phyloP scores from a whole-genome alignment of 2,797 vertebrate genomes.

The Melanotaenia nigrans region DNA sequence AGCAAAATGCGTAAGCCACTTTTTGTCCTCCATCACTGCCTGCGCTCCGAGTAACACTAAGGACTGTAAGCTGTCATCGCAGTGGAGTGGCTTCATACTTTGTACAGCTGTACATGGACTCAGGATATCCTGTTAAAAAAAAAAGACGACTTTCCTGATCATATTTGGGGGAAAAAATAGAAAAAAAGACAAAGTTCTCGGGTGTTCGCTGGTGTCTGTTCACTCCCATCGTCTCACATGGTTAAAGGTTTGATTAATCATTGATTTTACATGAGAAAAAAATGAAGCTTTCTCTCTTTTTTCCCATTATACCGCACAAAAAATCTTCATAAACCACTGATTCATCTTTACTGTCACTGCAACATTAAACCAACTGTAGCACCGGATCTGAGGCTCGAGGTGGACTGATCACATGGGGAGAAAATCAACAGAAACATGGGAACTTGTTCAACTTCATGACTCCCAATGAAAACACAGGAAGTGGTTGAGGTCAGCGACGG shows the following conservation, averaged over 20 bases:
- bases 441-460: constrained; percentile 23
- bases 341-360: constrained; percentile 22
- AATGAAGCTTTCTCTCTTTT: constrained; percentile 25
- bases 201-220: constrained; percentile 26
- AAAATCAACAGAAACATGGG: constrained; percentile 8
- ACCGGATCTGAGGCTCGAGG: constrained; percentile 17
- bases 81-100: constrained; percentile 28
- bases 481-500: constrained; percentile 13
- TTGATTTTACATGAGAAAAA: constrained; percentile 48
- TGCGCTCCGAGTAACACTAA: constrained; percentile 72
- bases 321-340: constrained; percentile 7
- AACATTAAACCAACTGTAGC: constrained; percentile 63
- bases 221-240: constrained; percentile 28
- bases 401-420: background rate
- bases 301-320: constrained; percentile 22
- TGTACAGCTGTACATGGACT: constrained; percentile 54
- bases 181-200: constrained; percentile 1
- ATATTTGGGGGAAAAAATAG: constrained; percentile 8
- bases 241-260: constrained; percentile 20
- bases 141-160: constrained; percentile 9
- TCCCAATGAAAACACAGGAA: constrained; percentile 50
- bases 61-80: constrained; percentile 57
- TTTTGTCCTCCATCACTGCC: constrained; percentile 27
- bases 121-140: constrained; percentile 22
- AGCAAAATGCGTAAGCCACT: constrained; percentile 65